Conservation (phyloP, 2,797 vertebrate genomes). For the Melanotaenia pygmaea region DNA sequence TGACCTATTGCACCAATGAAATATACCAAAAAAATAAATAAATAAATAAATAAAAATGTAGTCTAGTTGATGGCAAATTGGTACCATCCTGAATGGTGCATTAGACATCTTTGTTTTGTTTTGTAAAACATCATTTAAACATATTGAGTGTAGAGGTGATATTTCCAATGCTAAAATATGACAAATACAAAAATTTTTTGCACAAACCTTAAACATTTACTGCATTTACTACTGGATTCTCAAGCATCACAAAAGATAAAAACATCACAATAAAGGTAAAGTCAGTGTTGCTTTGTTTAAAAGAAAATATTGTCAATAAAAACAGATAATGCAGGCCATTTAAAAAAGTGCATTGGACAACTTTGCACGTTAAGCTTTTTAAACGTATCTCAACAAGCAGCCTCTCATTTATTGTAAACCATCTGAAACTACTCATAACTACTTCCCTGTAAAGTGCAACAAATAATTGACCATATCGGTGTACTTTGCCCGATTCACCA, state of each 20-base stretch:
- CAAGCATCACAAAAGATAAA: too few relatives aligned
- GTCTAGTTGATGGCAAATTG: background rate
- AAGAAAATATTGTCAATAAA: too few relatives aligned
- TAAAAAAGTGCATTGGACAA: too few relatives aligned
- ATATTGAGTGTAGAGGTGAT: background rate
- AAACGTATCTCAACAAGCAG: background rate
- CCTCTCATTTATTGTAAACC: background rate
- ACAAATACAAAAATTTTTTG: background rate
- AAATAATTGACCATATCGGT: slow-evolving; percentile 40
- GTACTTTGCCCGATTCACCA: slow-evolving; percentile 28
- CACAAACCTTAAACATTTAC: too few relatives aligned
- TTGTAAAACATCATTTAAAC: background rate
- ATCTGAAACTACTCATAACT: slow-evolving; percentile 13
- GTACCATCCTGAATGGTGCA: background rate
- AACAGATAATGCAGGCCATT: too few relatives aligned
- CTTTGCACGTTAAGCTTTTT: background rate
- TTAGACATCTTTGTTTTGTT: too few relatives aligned
- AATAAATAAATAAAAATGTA: too few relatives aligned
- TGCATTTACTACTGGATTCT: too few relatives aligned
- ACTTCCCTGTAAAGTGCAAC: slow-evolving; percentile 27
- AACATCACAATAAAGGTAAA: too few relatives aligned
- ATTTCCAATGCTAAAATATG: too few relatives aligned
- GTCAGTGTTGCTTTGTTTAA: too few relatives aligned
- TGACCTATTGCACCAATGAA: background rate
- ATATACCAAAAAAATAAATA: background rate